Evolutionary conservation across 2,888 invertebrate species (phyloP).

Genomic region (Troides oblongomaculatus): DNA sequence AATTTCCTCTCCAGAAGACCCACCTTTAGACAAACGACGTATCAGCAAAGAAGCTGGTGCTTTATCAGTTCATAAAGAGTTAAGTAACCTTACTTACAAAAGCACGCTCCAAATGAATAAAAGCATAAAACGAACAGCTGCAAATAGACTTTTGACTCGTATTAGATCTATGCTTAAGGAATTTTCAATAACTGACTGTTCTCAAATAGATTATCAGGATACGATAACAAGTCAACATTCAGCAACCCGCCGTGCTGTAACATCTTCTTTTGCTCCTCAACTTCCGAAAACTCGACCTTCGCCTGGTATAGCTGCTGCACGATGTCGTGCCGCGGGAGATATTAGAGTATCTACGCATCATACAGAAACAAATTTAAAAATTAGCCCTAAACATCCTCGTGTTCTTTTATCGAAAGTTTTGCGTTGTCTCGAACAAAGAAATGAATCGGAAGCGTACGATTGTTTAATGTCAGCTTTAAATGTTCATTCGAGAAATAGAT

Average conservation of each 20-base stretch:
- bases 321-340: constrained; percentile 59
- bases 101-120: constrained; percentile 62
- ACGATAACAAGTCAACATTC: constrained; percentile 65
- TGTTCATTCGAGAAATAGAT: constrained; percentile 56
- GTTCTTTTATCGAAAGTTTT: constrained; percentile 56
- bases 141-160: constrained; percentile 61
- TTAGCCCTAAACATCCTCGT: constrained; percentile 49
- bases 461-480: constrained; percentile 53
- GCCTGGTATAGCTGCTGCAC: constrained; percentile 48
- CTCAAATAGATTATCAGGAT: constrained; percentile 61
- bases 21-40: constrained; percentile 50
- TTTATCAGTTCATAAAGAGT: constrained; percentile 66
- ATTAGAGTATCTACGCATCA: constrained; percentile 50
- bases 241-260: constrained; percentile 63
- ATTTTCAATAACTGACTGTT: constrained; percentile 58
- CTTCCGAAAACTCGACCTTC: constrained; percentile 48
- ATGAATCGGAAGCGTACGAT: constrained; percentile 49
- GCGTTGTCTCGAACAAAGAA: constrained; percentile 57
- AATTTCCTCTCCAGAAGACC: constrained; percentile 47
- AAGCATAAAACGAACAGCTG: constrained; percentile 67
- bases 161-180: constrained; percentile 64
- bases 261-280: constrained; percentile 67
- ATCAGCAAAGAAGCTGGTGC: constrained; percentile 66
- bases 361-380: constrained; percentile 47
- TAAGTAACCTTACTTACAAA: constrained; percentile 57